Percentiles rank a stretch among this genome's conserved stretches.
Evolutionary conservation across 2,888 invertebrate species (phyloP).

Genomic region (Drosophila pegasa): DNA sequence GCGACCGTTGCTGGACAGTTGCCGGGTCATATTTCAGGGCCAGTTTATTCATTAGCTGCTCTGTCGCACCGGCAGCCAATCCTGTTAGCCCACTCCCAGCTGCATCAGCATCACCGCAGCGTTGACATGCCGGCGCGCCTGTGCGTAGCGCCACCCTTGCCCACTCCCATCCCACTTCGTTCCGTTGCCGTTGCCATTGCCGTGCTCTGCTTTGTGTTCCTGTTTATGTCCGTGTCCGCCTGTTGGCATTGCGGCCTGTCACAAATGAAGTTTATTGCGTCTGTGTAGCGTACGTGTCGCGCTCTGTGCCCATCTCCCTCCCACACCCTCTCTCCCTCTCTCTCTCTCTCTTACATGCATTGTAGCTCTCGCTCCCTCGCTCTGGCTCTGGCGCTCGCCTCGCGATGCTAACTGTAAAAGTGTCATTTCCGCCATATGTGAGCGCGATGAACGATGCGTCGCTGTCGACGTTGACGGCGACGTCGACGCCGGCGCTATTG

Average conservation of each 20-base stretch:
- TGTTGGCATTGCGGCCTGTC: conserved; percentile 81
- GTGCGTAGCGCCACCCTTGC: conserved; percentile 37
- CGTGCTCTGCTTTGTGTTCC: conserved; percentile 57
- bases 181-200: conserved; percentile 15
- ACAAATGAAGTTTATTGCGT: conserved; percentile 83
- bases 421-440: conserved; percentile 83
- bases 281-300: conserved; percentile 70
- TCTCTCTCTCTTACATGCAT: not conserved
- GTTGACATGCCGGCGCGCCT: conserved; percentile 61
- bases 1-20: conserved; percentile 1
- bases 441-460: conserved; percentile 80
- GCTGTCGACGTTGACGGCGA: conserved; percentile 37
- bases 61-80: conserved; percentile 25
- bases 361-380: not conserved
- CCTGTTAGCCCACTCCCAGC: conserved; percentile 36
- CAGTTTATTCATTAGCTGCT: conserved; percentile 67
- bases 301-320: conserved; percentile 12
- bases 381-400: conserved; percentile 12
- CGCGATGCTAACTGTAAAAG: conserved; percentile 72
- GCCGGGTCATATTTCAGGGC: conserved; percentile 55
- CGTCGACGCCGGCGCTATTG: conserved; percentile 44
- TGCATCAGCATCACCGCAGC: conserved; percentile 68
- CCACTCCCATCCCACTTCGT: conserved; percentile 1
- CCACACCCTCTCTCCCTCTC: not conserved
- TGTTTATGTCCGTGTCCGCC: conserved; percentile 57